Percentiles rank a stretch among this genome's conserved stretches.
These are phyloP conservation scores for Epistrophella euchroma DNA, from an alignment of 2,888 invertebrate species.

Conservation along the genomic window DNA sequence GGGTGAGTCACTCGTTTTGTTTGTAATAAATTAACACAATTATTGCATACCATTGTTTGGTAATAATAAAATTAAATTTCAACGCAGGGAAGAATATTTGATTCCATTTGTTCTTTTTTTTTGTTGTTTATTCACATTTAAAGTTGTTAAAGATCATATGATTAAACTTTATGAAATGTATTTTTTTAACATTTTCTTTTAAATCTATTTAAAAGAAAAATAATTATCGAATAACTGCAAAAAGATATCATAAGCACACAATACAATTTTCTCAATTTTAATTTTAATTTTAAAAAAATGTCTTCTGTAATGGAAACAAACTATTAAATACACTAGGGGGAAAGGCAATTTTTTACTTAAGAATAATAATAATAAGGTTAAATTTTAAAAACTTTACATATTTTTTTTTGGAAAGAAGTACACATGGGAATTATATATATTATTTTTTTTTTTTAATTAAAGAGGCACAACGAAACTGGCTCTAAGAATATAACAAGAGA, in stretches of 20 bases:
- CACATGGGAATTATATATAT: constrained; percentile 46
- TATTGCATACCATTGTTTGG: constrained; percentile 42
- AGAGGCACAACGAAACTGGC: constrained; percentile 64
- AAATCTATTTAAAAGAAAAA: constrained; percentile 3
- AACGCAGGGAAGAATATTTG: constrained; percentile 39
- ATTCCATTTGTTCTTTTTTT: constrained; percentile 31
- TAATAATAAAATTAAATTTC: neutral
- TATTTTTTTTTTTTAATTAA: constrained; percentile 40
- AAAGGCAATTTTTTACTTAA: constrained; percentile 67
- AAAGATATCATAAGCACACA: constrained; percentile 36
- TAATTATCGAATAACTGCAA: constrained; percentile 28
- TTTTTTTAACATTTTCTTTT: constrained; percentile 5
- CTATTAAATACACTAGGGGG: constrained; percentile 53
- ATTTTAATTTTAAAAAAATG: neutral
- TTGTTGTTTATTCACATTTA: neutral
- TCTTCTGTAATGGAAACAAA: constrained; percentile 46
- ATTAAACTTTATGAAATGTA: constrained; percentile 36
- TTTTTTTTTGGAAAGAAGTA: constrained; percentile 59
- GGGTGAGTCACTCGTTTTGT: constrained; percentile 46
- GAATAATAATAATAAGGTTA: constrained; percentile 57
- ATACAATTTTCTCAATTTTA: constrained; percentile 27
- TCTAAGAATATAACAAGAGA: constrained; percentile 31
- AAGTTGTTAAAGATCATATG: constrained; percentile 1
- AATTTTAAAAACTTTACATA: constrained; percentile 37
- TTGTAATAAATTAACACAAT: constrained; percentile 37